Percentiles rank a stretch among this genome's conserved stretches.
Evolutionary conservation across 1,140 invertebrate species (phyloP).

Genomic region (Aphidius ervi): DNA sequence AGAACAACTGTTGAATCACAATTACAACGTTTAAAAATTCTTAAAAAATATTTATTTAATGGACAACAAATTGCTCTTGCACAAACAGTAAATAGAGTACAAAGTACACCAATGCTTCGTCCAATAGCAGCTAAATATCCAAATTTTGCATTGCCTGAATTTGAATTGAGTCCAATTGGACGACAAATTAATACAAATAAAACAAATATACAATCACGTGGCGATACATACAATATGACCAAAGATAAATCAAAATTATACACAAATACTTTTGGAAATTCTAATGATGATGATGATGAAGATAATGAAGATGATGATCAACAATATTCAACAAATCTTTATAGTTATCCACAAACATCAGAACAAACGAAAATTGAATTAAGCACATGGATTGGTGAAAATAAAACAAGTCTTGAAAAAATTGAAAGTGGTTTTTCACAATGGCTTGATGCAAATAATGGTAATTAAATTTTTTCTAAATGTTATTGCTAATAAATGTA

Average conservation of each 20-base stretch:
- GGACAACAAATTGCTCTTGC: slow-evolving; percentile 28
- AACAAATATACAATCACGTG: slow-evolving; percentile 19
- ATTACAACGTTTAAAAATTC: slow-evolving; percentile 50
- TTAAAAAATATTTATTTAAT: slow-evolving; percentile 50
- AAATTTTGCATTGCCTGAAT: slow-evolving; percentile 41
- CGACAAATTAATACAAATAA: slow-evolving; percentile 35
- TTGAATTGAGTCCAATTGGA: slow-evolving; percentile 51
- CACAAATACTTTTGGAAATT: neutral
- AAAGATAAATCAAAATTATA: neutral
- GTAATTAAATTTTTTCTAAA: slow-evolving; percentile 29
- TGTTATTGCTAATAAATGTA: no score
- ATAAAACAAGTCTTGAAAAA: slow-evolving; percentile 34
- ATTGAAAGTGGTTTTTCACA: slow-evolving; percentile 46
- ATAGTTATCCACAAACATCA: slow-evolving; percentile 15
- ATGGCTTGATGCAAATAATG: slow-evolving; percentile 40
- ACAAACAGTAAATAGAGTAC: slow-evolving; percentile 38
- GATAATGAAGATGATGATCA: slow-evolving; percentile 8
- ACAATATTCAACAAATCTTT: slow-evolving; percentile 7
- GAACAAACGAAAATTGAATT: slow-evolving; percentile 34
- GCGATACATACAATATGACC: slow-evolving; percentile 20
- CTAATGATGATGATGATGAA: slow-evolving; percentile 6
- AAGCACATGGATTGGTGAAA: slow-evolving; percentile 52
- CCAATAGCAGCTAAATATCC: slow-evolving; percentile 38
- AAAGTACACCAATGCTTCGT: slow-evolving; percentile 49
- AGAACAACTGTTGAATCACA: slow-evolving; percentile 51